Conservation (phyloP, 2,113 vertebrate genomes). For the Brachyhypopomus occidentalis region DNA sequence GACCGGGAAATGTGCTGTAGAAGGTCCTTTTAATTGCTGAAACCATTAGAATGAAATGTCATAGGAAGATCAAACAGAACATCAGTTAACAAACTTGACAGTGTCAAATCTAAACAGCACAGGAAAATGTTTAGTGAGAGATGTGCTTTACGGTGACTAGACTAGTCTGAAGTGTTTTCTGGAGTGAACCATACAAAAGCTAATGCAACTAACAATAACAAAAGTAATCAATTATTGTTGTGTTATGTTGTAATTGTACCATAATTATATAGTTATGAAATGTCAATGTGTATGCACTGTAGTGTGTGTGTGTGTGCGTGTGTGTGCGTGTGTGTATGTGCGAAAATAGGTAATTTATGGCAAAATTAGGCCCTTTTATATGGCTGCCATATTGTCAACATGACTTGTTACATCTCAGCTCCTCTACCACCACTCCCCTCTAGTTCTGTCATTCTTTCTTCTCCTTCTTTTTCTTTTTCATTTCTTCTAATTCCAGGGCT, state of each 20-base stretch:
- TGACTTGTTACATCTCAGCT: conserved; percentile 64
- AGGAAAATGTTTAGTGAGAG: no score
- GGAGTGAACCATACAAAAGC: no score
- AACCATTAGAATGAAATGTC: no score
- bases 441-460: conserved; percentile 51
- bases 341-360: conserved; percentile 66
- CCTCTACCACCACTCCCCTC: conserved; percentile 53
- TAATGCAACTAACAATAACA: background rate
- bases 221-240: background rate
- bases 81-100: no score
- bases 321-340: conserved; percentile 30
- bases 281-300: background rate
- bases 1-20: no score
- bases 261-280: background rate
- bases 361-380: conserved; percentile 75
- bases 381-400: conserved; percentile 74
- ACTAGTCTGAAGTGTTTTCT: no score
- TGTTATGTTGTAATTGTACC: background rate
- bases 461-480: conserved; percentile 66
- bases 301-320: conserved; percentile 15
- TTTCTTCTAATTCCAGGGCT: conserved; percentile 79
- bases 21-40: no score
- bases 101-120: no score
- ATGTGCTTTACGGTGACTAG: no score
- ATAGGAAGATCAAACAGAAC: no score